A percentile compares a stretch with the other conserved stretches of the same genome.
phyloP scores from a whole-genome alignment of 2,113 vertebrate genomes.

The Rhadina sibilatrix region DNA sequence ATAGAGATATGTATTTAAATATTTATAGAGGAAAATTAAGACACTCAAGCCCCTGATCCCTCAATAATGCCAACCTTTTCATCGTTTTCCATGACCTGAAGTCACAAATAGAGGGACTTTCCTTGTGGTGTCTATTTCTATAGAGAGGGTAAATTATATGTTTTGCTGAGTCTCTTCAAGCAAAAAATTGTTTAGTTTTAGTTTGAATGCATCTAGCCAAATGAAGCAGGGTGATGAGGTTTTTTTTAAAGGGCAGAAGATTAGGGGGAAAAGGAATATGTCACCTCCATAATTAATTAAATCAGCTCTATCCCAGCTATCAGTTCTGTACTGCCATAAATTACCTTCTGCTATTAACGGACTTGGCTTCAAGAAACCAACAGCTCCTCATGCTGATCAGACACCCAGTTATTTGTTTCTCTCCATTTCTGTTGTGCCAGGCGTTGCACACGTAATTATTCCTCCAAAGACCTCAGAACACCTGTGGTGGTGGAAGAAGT shows the following conservation, averaged over 20 bases:
- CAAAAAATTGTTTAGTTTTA: background rate
- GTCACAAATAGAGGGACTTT: background rate
- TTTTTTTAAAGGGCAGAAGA: background rate
- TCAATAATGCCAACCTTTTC: background rate
- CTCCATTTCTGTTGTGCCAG: background rate
- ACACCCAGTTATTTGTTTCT: background rate
- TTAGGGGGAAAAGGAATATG: background rate
- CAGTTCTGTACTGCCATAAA: background rate
- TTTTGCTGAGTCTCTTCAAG: background rate
- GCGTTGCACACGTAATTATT: background rate
- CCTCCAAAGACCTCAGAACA: background rate
- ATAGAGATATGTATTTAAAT: background rate
- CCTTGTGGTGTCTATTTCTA: background rate
- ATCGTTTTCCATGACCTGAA: background rate
- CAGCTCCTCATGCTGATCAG: background rate
- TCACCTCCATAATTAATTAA: background rate
- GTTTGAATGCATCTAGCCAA: background rate
- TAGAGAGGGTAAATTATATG: fast-evolving
- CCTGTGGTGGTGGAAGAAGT: background rate
- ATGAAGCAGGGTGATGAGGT: background rate
- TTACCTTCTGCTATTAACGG: background rate
- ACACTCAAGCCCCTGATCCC: background rate
- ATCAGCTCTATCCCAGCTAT: background rate
- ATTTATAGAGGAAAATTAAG: background rate
- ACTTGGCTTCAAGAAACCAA: background rate